These are phyloP conservation scores for Eupristina koningsbergeri DNA, from an alignment of 1,140 invertebrate genomes.

Conservation along the genomic window DNA sequence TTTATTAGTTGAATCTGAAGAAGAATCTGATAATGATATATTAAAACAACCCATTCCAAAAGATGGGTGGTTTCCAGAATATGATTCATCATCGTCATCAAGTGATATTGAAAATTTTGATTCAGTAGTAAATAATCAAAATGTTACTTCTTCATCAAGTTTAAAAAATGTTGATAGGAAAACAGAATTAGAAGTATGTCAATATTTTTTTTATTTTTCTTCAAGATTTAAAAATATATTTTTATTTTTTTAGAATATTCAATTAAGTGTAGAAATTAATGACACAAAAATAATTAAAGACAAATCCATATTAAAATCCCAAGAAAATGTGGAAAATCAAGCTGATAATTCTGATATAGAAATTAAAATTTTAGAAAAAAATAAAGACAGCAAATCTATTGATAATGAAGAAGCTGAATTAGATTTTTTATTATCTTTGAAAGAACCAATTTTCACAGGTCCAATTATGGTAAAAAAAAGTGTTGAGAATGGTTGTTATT, in stretches of 20 bases:
- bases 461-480: slow-evolving; percentile 34
- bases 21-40: slow-evolving; percentile 45
- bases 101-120: slow-evolving; percentile 46
- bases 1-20: slow-evolving; percentile 24
- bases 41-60: slow-evolving; percentile 39
- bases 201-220: background rate
- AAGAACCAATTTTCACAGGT: slow-evolving; percentile 56
- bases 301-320: slow-evolving; percentile 11
- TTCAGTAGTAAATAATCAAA: background rate
- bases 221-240: background rate
- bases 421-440: slow-evolving; percentile 63
- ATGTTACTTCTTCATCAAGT: background rate
- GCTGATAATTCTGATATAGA: slow-evolving; percentile 9
- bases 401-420: slow-evolving; percentile 58
- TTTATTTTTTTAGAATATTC: slow-evolving; percentile 31
- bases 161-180: background rate
- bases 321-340: slow-evolving; percentile 1
- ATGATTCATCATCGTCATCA: slow-evolving; percentile 21
- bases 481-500: slow-evolving; percentile 38
- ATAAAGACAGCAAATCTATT: background rate
- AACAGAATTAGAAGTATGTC: slow-evolving; percentile 32
- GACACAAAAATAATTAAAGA: background rate
- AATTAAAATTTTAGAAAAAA: background rate
- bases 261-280: slow-evolving; percentile 12
- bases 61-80: slow-evolving; percentile 43